A percentile compares a stretch with the other conserved stretches of the same genome.
phyloP scores from a whole-genome alignment of 2,888 invertebrate genomes.

The Morpho deidamia region DNA sequence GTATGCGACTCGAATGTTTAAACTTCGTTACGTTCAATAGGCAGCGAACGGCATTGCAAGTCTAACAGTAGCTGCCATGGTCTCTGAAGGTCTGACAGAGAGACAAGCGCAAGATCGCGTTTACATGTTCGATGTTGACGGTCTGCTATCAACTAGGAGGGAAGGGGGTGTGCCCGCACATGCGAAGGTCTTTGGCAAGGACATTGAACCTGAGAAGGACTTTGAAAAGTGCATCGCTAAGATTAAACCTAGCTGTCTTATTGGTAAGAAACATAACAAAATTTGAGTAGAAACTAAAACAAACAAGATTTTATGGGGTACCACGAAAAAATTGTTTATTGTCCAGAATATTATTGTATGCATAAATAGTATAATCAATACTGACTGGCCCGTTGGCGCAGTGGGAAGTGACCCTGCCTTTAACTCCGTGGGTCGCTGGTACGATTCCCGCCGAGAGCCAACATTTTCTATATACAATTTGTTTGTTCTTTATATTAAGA shows the following conservation, averaged over 20 bases:
- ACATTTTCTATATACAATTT: too few species aligned
- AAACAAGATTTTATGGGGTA: too few species aligned
- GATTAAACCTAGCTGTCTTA: slow-evolving; percentile 91
- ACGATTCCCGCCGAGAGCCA: too few species aligned
- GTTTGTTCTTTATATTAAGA: too few species aligned
- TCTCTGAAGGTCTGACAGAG: slow-evolving; percentile 79
- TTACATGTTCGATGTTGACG: slow-evolving; percentile 97
- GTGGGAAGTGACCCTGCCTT: too few species aligned
- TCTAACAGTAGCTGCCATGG: slow-evolving; percentile 93
- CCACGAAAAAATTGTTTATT: too few species aligned
- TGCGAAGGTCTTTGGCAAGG: slow-evolving; percentile 86
- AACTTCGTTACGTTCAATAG: slow-evolving; percentile 49
- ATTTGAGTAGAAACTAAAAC: too few species aligned
- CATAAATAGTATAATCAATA: too few species aligned
- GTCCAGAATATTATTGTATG: too few species aligned
- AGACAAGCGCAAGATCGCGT: slow-evolving; percentile 91
- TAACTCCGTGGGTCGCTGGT: too few species aligned
- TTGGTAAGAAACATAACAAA: slow-evolving; percentile 79
- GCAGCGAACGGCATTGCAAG: slow-evolving; percentile 96
- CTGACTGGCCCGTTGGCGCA: too few species aligned
- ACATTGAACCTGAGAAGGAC: slow-evolving; percentile 86
- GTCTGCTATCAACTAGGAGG: slow-evolving; percentile 85
- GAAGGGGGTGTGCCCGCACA: slow-evolving; percentile 83
- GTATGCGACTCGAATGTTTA: not conserved
- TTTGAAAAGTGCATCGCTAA: slow-evolving; percentile 88